phyloP scores from a whole-genome alignment of 1,140 invertebrate species.

The Lasioglossum baleicum region DNA sequence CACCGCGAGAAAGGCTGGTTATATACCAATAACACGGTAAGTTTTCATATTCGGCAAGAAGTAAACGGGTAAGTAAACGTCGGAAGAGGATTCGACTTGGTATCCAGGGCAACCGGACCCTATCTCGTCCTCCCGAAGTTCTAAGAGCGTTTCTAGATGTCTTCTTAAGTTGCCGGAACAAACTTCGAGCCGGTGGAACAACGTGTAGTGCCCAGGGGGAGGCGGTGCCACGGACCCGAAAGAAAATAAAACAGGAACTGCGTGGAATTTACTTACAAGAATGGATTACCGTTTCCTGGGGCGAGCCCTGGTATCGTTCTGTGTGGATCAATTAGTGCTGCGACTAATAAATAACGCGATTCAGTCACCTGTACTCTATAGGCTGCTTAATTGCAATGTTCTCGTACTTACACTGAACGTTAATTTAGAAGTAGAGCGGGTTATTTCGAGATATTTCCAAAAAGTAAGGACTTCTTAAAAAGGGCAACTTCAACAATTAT shows the following conservation, averaged over 20 bases:
- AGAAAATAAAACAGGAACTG: conserved; percentile 55
- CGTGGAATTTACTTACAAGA: conserved; percentile 62
- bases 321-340: background rate
- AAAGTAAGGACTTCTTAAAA: too few species aligned
- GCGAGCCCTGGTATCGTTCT: conserved; percentile 34
- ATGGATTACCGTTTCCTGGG: conserved; percentile 51
- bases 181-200: conserved; percentile 67
- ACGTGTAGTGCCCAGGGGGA: conserved; percentile 68
- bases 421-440: too few species aligned
- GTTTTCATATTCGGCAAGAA: conserved; percentile 57
- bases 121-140: conserved; percentile 51
- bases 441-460: too few species aligned
- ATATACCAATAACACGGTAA: conserved; percentile 45
- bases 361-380: background rate
- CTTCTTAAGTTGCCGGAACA: conserved; percentile 71
- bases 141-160: conserved; percentile 69
- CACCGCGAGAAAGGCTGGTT: conserved; percentile 22
- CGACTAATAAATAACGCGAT: background rate
- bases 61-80: conserved; percentile 60
- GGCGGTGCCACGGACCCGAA: conserved; percentile 26
- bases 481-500: too few species aligned
- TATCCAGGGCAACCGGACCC: conserved; percentile 72
- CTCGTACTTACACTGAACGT: too few species aligned
- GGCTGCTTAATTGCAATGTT: too few species aligned
- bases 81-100: conserved; percentile 59